phyloP scores from a whole-genome alignment of 2,113 vertebrate species.

The Oostethus manadensis region DNA sequence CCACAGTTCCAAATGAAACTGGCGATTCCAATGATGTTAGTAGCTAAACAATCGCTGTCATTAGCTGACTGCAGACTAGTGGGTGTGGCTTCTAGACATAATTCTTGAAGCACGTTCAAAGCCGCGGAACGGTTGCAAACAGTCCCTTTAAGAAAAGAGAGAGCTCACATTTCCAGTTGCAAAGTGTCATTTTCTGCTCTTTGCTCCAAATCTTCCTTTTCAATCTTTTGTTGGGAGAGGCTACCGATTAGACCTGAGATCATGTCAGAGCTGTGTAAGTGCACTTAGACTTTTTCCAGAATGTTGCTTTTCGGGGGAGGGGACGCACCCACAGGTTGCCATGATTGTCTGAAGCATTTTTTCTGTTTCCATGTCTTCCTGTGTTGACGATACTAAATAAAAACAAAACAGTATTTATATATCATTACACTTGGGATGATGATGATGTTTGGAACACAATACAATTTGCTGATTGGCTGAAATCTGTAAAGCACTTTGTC shows the following conservation, averaged over 20 bases:
- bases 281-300: constrained; percentile 74
- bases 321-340: constrained; percentile 50
- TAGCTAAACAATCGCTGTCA: no score
- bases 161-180: constrained; percentile 34
- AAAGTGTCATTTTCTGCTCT: background rate
- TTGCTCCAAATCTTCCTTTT: constrained; percentile 2
- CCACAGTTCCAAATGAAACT: no score
- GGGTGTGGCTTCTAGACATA: no score
- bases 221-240: background rate
- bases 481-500: constrained; percentile 14
- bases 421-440: constrained; percentile 28
- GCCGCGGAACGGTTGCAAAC: no score
- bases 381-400: constrained; percentile 60
- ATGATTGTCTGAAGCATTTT: constrained; percentile 55
- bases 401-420: constrained; percentile 60
- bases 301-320: constrained; percentile 57
- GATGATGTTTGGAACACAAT: constrained; percentile 8
- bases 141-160: background rate
- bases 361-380: constrained; percentile 62
- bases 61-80: no score
- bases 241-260: constrained; percentile 38
- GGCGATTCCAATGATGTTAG: no score
- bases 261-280: constrained; percentile 70
- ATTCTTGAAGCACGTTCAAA: no score
- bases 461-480: constrained; percentile 9